Evolutionary conservation across 2,888 invertebrate species (phyloP), one percentile per base, ranked within the genome.

Genomic region (Choreutis nemorana): DNA sequence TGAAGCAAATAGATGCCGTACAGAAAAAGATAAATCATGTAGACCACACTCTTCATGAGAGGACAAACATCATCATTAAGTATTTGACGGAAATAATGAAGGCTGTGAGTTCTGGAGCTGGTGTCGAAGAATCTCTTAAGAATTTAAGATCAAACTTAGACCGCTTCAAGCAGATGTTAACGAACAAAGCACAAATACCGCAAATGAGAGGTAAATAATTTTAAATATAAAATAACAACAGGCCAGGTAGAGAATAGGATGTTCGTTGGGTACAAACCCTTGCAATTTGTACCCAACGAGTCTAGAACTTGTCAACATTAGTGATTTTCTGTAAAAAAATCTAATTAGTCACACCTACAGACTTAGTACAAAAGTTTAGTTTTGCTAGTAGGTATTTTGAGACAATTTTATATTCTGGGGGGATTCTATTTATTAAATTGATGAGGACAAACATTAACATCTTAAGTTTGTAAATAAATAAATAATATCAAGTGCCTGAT

Each of bases 1-100:
- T 72, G 20, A 65, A 63, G 36, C 54, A 64, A 55, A 56, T 75
- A 15, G 68, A 71, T 37, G 42, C 45, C 0, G 57, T 75, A 7
- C 65, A 72, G 29, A 47, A 43, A 8, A 71, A 65, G 37, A 23
- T 75, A 3, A 54, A 45, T 15, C 64, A 66, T 30, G 41, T 75
- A 24, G 65, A 71, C 30, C 41, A 52, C 1, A 53, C 48, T 2
- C 52, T 71, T 24, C 61, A 68, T 26, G 73, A 73, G 26, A 54
- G 54, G 35, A 48, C 59, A 1, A 63, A 58, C 26, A 59, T 44
- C 11, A 63, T 73, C 4, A 33, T 66, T 5, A 71, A 71, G 37
- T 64, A 68, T 38, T 39, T 70, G 2, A 36, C 56, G 2, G 72
- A 75, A 37, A 52, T 72, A 29, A 37, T 65, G 7, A 48, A 54